Evolutionary conservation across 2,797 vertebrate species (phyloP), one percentile per base, ranked within the genome.

Genomic region (Erethizon dorsatum): DNA sequence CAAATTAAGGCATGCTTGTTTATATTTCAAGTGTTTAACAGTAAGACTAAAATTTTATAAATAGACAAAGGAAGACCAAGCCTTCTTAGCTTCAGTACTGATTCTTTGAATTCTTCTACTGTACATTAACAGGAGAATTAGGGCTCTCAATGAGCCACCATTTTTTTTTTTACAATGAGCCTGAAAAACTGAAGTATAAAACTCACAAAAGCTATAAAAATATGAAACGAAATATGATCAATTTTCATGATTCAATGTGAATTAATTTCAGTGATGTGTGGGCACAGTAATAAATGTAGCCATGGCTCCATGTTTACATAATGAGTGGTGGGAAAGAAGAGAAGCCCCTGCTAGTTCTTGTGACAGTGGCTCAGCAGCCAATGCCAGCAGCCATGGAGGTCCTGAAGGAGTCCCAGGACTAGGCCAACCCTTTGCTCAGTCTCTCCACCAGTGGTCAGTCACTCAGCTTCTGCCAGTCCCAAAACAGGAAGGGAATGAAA

Each of bases 131-230:
- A 50, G 31, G 50, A 95, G 71, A 95, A 88, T 45, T 56, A 87
- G 77, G 61, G 73, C 33, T 89, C 22, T 82, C 54, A 47, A 6
- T 33, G 79, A 88, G 41, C 9, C 61, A 88, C 7, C 4, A 22
- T 24, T 75, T 87, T 71, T 88, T 59, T 31, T 41, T 77, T 15
- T 15, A 61, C 26, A 63, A 83, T 63, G 31, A 88, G 83, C 90
- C 41, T 97, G 41, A 89, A 96, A 96, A 90, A 11, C 45, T 75
- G n/a, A 94, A 94, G 69, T 71, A 28, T 92, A 84, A 97, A 87
- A 95, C 71, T 83, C 15, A 24, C 79, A 94, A 96, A 95, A 84
- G 15, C 50, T 78, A 65, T 87, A 67, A 80, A 96, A 78, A 65
- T 78, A 69, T 52, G 71, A 91, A 93, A 94, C 86, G 47, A 80